Evolutionary conservation across 2,888 invertebrate genomes (phyloP).

Genomic region (Andricus curvator): DNA sequence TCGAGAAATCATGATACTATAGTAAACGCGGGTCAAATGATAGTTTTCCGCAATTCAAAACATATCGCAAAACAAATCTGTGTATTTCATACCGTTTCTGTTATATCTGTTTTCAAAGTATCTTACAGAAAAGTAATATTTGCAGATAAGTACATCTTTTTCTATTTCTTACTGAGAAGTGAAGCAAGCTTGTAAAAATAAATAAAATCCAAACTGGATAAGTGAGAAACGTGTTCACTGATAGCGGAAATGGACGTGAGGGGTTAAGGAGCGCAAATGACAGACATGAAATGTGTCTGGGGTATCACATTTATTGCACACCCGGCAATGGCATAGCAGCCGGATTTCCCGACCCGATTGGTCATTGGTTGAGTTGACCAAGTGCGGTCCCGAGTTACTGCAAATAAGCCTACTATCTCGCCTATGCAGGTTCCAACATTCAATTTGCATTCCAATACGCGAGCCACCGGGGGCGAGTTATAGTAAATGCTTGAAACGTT

Average conservation of each 20-base stretch:
- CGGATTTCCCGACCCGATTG: slow-evolving; percentile 37
- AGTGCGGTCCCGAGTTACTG: slow-evolving; percentile 19
- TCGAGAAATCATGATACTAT: not conserved
- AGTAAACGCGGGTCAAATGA: not conserved
- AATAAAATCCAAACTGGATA: not conserved
- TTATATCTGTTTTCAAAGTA: not conserved
- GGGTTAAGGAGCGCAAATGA: slow-evolving; percentile 34
- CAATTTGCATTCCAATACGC: slow-evolving; percentile 36
- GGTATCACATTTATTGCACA: slow-evolving; percentile 33
- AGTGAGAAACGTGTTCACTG: slow-evolving; percentile 18
- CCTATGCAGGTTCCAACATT: slow-evolving; percentile 19
- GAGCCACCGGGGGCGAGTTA: slow-evolving; percentile 19
- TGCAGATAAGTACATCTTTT: not conserved
- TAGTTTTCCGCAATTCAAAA: not conserved
- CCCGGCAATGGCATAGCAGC: slow-evolving; percentile 12
- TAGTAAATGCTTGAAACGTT: slow-evolving; percentile 17
- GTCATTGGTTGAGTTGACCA: slow-evolving; percentile 10
- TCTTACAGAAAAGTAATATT: not conserved
- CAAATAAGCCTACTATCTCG: slow-evolving; percentile 36
- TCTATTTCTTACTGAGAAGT: not conserved
- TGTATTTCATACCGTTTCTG: not conserved
- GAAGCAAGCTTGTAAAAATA: not conserved
- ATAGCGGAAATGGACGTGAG: slow-evolving; percentile 27
- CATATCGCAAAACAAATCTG: not conserved
- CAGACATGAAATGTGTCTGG: slow-evolving; percentile 9